Base-by-base conservation (phyloP, 2,888 invertebrate genomes). In the Eubasilissa splendida region DNA sequence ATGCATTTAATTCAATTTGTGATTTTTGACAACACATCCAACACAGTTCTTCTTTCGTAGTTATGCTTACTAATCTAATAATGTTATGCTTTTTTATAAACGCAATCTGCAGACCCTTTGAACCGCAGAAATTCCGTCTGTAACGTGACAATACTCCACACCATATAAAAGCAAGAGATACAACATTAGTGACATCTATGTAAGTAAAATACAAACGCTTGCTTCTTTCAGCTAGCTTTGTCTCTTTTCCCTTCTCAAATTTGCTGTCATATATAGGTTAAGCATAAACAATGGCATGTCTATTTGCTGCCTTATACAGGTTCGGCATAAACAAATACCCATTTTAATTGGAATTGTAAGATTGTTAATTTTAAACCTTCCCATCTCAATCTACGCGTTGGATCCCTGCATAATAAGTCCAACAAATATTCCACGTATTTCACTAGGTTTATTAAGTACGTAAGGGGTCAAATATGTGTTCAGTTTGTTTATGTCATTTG, bases 131-230 rank as follows among this genome's bases (percentile, higher is more conserved):
- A 33, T 71, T 56, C 33, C 54, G 71, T 10, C 71, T 71, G 12
- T 71, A 71, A 42, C 42, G 50, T n/a, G 53, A 53, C 42, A 42
- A 42, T 42, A 42, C 70, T 22, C 70, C 71, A 54, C 56, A 31
- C 70, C 70, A 70, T 70, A 70, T n/a, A 53, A 31, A 56, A 54
- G 22, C 71, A 56, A 54, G 56, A 71, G 54, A 54, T 56, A 22
- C 53, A 71, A 68, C 50, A 52, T 52, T 68, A 52, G n/a, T 68
- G 71, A 71, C 56, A 56, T 71, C 50, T 56, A 71, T 71, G 71
- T 71, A 71, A 71, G 71, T 71, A 71, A 53, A 56, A 22, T 56
- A 12, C 56, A 56, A 71, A 71, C 56, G 71, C 71, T 71, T 71
- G 56, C 56, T 54, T 70, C 63, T 63, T 63, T 63, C 42, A 33